Conservation (phyloP, 2,113 vertebrate genomes). For the Mobula hypostoma region DNA sequence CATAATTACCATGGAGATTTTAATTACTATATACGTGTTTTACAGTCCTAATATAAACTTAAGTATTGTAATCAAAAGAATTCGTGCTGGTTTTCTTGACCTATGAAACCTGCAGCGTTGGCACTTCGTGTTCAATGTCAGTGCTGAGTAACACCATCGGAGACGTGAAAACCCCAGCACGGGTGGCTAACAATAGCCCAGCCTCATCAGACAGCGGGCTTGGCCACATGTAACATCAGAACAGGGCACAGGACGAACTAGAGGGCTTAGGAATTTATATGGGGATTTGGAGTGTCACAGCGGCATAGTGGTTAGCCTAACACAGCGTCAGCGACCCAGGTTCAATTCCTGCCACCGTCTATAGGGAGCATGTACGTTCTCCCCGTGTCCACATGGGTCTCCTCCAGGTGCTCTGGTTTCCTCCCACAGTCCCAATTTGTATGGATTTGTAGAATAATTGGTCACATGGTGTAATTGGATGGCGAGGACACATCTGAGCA, state of each 20-base stretch:
- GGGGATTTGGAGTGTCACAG: too few relatives aligned
- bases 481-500: too few relatives aligned
- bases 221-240: not conserved
- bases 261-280: too few relatives aligned
- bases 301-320: too few relatives aligned
- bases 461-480: too few relatives aligned
- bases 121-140: not conserved
- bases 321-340: too few relatives aligned
- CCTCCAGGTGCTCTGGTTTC: too few relatives aligned
- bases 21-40: not conserved
- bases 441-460: too few relatives aligned
- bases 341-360: too few relatives aligned
- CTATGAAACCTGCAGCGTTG: not conserved
- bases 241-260: not conserved
- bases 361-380: too few relatives aligned
- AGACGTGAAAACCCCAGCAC: not conserved
- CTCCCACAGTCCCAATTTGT: too few relatives aligned
- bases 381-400: too few relatives aligned
- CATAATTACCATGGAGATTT: not conserved
- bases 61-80: not conserved
- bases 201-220: not conserved
- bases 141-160: not conserved
- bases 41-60: not conserved
- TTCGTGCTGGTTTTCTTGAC: not conserved
- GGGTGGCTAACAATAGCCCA: not conserved